Base-by-base conservation (phyloP, 1,140 invertebrate genomes). In the Drosophila ohnishii region DNA sequence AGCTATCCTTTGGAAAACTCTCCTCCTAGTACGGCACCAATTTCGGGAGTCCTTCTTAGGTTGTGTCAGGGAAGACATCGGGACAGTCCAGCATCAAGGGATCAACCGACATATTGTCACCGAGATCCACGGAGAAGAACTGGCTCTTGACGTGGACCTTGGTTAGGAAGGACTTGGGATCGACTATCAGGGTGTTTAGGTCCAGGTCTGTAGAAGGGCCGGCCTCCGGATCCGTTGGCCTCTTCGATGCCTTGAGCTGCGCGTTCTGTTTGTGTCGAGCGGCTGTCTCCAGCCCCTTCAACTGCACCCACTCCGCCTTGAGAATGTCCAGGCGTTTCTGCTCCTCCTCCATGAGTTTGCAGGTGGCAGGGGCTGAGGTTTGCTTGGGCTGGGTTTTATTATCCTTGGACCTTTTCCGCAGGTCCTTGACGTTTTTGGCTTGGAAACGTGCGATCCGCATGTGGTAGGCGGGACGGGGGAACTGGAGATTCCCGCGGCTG, bases 321-420 rank as follows among this genome's bases (percentile, higher is more conserved):
- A 66, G 44, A 10, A 14, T 28, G 14, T 66, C 44, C 44, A 66
- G 22, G 11, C 64, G 64, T 16, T 45, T 39, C 34, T 66, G 64
- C 34, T 66, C 64, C 5, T 66, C 60, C 60, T 66, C 25, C 5
- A 64, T 9, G 19, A 66, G 34, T 16, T 25, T 64, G 42, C 5
- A 25, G 5, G 13, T 11, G 9, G 0, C n/a, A 16, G 48, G 14
- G n/a, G 34, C 13, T 1, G 22, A 11, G 10, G 19, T 19, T 19
- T 2, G 0, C 1, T 28, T 10, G 9, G 5, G 5, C 19, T 11
- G 22, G 1, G 10, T 22, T 3, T 19, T 14, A 9, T 0, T 14
- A 16, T 22, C 6, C 3, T n/a, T 13, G 19, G 7, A 1, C 1
- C 8, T 55, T 13, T 7, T 58, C 1, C 13, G 4, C 0, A 3